Conservation (phyloP, 2,888 invertebrate species). For the Neoascia interrupta region DNA sequence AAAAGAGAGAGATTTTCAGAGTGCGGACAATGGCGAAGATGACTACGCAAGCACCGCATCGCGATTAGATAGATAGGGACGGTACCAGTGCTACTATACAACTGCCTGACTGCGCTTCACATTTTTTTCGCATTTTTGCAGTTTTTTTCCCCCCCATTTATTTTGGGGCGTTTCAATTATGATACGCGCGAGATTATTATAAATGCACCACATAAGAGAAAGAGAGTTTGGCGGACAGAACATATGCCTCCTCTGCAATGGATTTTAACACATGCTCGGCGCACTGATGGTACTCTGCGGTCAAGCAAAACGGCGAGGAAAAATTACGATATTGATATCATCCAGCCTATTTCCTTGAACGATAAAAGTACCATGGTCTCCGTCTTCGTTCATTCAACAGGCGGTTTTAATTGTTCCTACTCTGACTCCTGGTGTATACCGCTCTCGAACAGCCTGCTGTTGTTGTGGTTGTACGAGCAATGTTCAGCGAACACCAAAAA, state of each 20-base stretch:
- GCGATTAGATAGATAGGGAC: slow-evolving; percentile 65
- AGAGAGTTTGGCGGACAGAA: slow-evolving; percentile 29
- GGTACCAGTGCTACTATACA: slow-evolving; percentile 49
- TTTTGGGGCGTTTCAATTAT: slow-evolving; percentile 72
- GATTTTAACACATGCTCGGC: slow-evolving; percentile 11
- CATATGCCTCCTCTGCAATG: slow-evolving; percentile 49
- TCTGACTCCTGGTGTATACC: slow-evolving; percentile 33
- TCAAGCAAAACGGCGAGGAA: slow-evolving; percentile 17
- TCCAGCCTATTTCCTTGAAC: slow-evolving; percentile 70
- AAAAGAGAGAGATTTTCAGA: slow-evolving; percentile 12
- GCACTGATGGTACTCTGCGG: background rate
- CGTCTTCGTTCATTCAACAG: background rate
- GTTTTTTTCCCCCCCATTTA: slow-evolving; percentile 1
- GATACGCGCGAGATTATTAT: slow-evolving; percentile 74
- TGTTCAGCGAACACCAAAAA: slow-evolving; percentile 69
- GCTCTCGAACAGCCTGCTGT: background rate
- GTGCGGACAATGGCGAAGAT: slow-evolving; percentile 26
- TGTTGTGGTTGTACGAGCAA: slow-evolving; percentile 35
- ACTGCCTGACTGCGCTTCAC: slow-evolving; percentile 30
- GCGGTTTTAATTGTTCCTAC: slow-evolving; percentile 57
- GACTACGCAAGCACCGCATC: slow-evolving; percentile 51
- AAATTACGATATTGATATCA: slow-evolving; percentile 65
- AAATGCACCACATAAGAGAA: slow-evolving; percentile 67
- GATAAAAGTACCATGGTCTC: slow-evolving; percentile 37
- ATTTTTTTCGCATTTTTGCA: slow-evolving; percentile 33